These are phyloP conservation scores for Anabacerthia variegaticeps DNA, from an alignment of 2,797 vertebrate species.

Conservation along the genomic window DNA sequence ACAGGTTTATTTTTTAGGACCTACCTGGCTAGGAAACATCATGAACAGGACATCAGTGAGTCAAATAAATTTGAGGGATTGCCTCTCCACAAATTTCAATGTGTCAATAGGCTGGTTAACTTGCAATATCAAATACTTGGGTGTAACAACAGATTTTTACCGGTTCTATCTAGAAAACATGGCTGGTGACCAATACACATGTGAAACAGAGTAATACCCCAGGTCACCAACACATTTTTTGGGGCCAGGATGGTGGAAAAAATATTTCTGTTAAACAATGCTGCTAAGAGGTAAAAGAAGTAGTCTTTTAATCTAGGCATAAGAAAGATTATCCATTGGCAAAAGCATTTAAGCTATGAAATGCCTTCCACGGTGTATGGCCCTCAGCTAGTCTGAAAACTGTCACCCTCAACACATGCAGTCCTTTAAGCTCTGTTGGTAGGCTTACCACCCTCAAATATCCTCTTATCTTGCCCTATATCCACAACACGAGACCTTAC, in stretches of 20 bases:
- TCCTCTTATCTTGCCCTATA: background rate
- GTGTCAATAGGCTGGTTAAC: background rate
- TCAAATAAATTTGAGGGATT: background rate
- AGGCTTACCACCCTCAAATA: background rate
- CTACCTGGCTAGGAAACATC: background rate
- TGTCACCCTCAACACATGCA: background rate
- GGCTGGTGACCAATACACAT: background rate
- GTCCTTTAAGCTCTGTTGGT: background rate
- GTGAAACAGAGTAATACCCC: background rate
- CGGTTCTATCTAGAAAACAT: background rate
- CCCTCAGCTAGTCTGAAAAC: background rate
- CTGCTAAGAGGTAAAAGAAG: background rate
- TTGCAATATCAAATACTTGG: rapidly evolving
- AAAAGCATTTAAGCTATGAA: background rate
- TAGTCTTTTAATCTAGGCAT: background rate
- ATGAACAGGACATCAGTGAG: background rate
- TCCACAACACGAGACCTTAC: background rate
- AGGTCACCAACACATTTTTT: background rate
- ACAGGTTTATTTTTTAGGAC: background rate
- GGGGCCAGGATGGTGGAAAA: background rate
- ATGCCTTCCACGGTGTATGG: background rate
- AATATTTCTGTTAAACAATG: background rate
- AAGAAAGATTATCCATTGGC: background rate
- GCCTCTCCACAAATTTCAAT: background rate
- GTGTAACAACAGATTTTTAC: background rate